Evolutionary conservation across 35 echinoderm and acorn worm species (phyloP), one percentile per base, ranked within the genome.

Genomic region (Patiria miniata): DNA sequence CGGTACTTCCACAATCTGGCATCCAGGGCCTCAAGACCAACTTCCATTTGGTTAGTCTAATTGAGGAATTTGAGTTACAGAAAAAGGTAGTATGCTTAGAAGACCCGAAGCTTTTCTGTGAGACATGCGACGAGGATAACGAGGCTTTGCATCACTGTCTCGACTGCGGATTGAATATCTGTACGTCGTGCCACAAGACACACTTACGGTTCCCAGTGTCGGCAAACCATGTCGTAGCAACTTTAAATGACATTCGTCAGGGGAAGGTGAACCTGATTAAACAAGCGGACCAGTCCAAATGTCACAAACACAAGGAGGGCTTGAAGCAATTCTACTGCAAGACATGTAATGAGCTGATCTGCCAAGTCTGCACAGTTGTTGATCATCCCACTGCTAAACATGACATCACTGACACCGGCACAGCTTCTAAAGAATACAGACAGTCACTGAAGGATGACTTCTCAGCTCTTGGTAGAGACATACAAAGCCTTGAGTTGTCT

Each of bases 311-410:
- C 77, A 30, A n/a, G 17, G 52, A 56, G 1, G 73, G 85, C 37
- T 23, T 79, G 38, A 76, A 39, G n/a, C n/a, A n/a, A 39, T 91
- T 91, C 38, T 91, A 33, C 82, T 91, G 89, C 55, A 47, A 32
- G 0, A 61, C 61, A n/a, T 91, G 89, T 53, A 21, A 52, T 15
- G 47, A 86, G 79, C 77, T 83, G 26, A 54, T 91, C 52, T 91
- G 89, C 34, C 54, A 83, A 86, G 82, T 79, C 53, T 91, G 89
- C 40, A 91, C 76, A 15, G 76, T 91, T 23, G 28, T 85, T 26
- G 55, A 58, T 8, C 89, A 91, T 40, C 58, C 26, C 52, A 34
- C 19, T 22, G 10, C 61, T 9, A 69, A 23, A 0, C 61, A 69
- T 23, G 61, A 69, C 9, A 30, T 69, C 61, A 69, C 33, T 23